Base-by-base conservation (phyloP, 2,797 vertebrate species). In the Phaenicophaeus curvirostris region DNA sequence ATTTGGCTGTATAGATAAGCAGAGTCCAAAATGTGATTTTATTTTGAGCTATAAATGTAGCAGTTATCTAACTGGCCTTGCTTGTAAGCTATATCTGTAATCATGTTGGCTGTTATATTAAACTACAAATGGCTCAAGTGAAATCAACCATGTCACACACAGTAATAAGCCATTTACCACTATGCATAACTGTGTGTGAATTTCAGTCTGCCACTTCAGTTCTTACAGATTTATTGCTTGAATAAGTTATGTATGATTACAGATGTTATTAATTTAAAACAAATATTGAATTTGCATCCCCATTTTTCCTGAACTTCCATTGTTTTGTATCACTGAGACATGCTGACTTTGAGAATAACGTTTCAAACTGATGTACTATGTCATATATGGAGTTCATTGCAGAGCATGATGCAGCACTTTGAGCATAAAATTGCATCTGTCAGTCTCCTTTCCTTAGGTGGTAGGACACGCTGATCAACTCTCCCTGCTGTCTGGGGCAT, bases 31-130 rank as follows among this genome's bases (percentile, higher is more conserved):
- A 61, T 42, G 25, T 65, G 19, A 13, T 75, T 93, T 87, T 83
- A 80, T 83, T 92, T 95, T 85, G 87, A 89, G n/a, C 65, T 83
- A 5, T 74, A 77, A 87, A 87, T 42, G 17, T 50, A 46, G 46
- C 31, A 63, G 27, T 63, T 74, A 55, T 15, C 35, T 89, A 80
- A 74, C 24, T 80, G 54, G 9, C 35, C 39, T 80, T 23, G 10
- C 54, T 81, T 72, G 7, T 75, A 72, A 83, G 14, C 35, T 2
- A 1, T 74, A 16, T 71, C 57, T 89, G 53, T 41, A 87, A 65
- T 85, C 6, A 3, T 16, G 5, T 37, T 83, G 66, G 51, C 58
- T 68, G 27, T 80, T 88, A 50, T 9, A 31, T 85, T 68, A 46
- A 5, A 33, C 9, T 78, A 42, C 33, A 83, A 79, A 57, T 54